Percentiles rank a stretch among this genome's conserved stretches.
These are phyloP conservation scores for Nixonia krombeini DNA, from an alignment of 1,140 invertebrate species.

Conservation along the genomic window DNA sequence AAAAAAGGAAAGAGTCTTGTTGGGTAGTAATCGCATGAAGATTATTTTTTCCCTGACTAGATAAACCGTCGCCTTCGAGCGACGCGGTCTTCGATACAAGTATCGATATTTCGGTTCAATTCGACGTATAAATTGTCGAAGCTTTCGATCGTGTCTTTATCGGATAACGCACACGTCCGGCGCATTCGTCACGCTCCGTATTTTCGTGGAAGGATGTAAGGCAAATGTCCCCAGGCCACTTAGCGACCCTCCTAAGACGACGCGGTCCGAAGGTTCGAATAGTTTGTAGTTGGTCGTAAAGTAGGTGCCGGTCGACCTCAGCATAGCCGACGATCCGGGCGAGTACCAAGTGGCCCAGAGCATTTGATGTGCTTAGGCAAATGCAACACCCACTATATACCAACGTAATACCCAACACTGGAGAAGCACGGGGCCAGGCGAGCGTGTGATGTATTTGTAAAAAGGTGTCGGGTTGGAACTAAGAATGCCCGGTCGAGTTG, in stretches of 20 bases:
- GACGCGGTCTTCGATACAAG: no score
- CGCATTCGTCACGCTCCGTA: constrained; percentile 29
- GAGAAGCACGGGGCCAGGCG: constrained; percentile 51
- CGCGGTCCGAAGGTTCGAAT: constrained; percentile 10
- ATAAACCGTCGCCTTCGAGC: background rate
- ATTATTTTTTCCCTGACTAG: background rate
- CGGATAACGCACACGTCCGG: constrained; percentile 3
- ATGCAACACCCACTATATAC: constrained; percentile 63
- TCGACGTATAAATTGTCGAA: constrained; percentile 4
- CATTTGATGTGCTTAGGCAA: constrained; percentile 66
- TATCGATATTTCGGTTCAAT: no score
- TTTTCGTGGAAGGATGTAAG: constrained; percentile 29
- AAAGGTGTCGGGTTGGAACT: constrained; percentile 72
- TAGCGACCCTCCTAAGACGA: constrained; percentile 41
- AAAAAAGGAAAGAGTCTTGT: constrained; percentile 23
- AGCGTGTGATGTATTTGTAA: constrained; percentile 72
- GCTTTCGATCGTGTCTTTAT: constrained; percentile 32
- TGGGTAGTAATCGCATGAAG: constrained; percentile 26
- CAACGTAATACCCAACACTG: constrained; percentile 25
- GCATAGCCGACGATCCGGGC: constrained; percentile 55
- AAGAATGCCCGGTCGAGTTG: constrained; percentile 60
- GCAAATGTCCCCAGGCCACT: constrained; percentile 41
- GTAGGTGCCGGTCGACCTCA: constrained; percentile 16
- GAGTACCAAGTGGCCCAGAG: constrained; percentile 56
- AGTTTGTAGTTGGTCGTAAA: constrained; percentile 29